A percentile compares a stretch with the other conserved stretches of the same genome.
phyloP scores from a whole-genome alignment of 2,113 vertebrate genomes.

The Haemorhous mexicanus region DNA sequence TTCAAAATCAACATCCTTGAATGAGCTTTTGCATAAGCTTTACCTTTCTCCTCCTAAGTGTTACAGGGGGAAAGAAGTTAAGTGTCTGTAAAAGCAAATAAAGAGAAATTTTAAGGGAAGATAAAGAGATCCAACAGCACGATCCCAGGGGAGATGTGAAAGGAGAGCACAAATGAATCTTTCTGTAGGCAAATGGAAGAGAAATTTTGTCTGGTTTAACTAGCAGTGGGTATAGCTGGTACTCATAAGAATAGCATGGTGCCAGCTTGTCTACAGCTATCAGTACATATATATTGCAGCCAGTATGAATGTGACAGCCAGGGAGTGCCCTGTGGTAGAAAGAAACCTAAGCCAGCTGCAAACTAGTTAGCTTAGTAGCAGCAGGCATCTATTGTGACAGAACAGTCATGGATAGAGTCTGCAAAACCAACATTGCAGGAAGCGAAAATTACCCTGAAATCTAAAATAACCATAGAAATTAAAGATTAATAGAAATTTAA shows the following conservation, averaged over 20 bases:
- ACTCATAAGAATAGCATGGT: background rate
- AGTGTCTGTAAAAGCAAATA: conserved; percentile 29
- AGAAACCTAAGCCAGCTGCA: background rate
- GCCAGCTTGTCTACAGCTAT: conserved; percentile 48
- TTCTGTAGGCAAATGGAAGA: background rate
- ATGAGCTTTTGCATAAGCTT: conserved; percentile 25
- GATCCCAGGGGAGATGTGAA: background rate
- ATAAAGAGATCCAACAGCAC: conserved; percentile 1
- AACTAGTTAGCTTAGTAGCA: background rate
- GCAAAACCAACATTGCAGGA: background rate
- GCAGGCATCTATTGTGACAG: background rate
- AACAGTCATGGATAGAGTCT: background rate
- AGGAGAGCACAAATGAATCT: background rate
- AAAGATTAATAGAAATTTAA: background rate
- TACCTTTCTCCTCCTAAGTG: conserved; percentile 39
- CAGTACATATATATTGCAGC: conserved; percentile 5
- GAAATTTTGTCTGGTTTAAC: background rate
- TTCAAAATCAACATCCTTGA: conserved; percentile 42
- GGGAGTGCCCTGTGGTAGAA: background rate
- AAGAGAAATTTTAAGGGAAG: conserved; percentile 33
- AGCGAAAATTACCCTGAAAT: background rate
- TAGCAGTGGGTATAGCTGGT: conserved; percentile 31
- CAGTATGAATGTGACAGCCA: conserved; percentile 35
- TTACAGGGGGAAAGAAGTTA: conserved; percentile 24
- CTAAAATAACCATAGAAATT: background rate